Percentiles rank a stretch among this genome's conserved stretches.
phyloP scores from a whole-genome alignment of 2,888 invertebrate genomes.

The Blastobasis lacticolella region DNA sequence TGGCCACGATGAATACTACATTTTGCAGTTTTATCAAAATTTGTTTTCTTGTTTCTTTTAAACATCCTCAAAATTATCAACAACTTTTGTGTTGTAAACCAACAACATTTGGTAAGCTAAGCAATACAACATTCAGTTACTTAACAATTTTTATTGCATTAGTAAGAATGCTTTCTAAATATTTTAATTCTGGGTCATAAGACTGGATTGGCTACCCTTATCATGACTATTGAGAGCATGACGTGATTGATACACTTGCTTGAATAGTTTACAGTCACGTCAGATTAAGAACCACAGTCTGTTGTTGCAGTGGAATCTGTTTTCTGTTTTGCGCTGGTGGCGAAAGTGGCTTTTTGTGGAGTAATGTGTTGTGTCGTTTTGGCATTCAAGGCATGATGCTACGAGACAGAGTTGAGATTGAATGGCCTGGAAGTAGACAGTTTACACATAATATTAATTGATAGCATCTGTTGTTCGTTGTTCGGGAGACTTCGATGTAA shows the following conservation, averaged over 20 bases:
- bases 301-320: not conserved
- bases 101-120: too few species aligned
- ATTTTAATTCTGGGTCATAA: conserved; percentile 1
- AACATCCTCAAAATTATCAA: too few species aligned
- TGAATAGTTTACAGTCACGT: not conserved
- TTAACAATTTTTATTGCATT: conserved; percentile 1
- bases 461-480: not conserved
- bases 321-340: not conserved
- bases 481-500: not conserved
- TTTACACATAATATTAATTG: not conserved
- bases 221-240: too few species aligned
- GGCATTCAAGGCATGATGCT: not conserved
- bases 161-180: not conserved
- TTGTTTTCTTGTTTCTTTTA: too few species aligned
- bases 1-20: too few species aligned
- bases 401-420: not conserved
- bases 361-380: not conserved
- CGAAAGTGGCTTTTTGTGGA: not conserved
- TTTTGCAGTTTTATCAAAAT: too few species aligned
- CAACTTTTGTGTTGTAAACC: too few species aligned
- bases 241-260: not conserved
- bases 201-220: not conserved
- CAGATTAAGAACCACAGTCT: not conserved
- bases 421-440: not conserved
- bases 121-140: too few species aligned